These are phyloP conservation scores for fruit fly (Drosophila melanogaster) DNA, from an alignment of 1,140 invertebrate species.

Conservation along the genomic window DNA sequence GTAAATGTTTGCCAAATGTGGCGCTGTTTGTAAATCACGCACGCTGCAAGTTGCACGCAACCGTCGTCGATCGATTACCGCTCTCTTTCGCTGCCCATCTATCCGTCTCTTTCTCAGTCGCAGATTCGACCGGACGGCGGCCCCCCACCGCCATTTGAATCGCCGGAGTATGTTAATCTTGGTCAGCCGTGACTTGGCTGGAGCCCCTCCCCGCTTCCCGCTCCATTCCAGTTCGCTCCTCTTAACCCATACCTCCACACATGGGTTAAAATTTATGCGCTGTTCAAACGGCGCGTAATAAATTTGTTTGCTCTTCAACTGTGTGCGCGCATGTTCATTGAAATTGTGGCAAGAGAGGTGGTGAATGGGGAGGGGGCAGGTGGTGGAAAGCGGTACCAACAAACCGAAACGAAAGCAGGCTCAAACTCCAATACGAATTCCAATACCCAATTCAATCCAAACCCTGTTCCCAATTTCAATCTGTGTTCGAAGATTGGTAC, in stretches of 20 bases:
- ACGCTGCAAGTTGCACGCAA: slow-evolving; percentile 67
- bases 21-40: slow-evolving; percentile 82
- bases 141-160: slow-evolving; percentile 42
- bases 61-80: slow-evolving; percentile 65
- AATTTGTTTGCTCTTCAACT: slow-evolving; percentile 83
- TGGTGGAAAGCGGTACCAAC: not conserved
- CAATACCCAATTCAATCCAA: slow-evolving; percentile 24
- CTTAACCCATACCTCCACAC: slow-evolving; percentile 17
- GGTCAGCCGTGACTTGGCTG: slow-evolving; percentile 56
- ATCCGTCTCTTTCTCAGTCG: slow-evolving; percentile 27
- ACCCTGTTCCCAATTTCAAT: slow-evolving; percentile 36
- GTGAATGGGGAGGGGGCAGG: not conserved
- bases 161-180: slow-evolving; percentile 75
- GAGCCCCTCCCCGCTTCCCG: slow-evolving; percentile 8
- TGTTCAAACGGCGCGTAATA: slow-evolving; percentile 83
- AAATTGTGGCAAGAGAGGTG: slow-evolving; percentile 50
- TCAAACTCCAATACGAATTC: slow-evolving; percentile 28
- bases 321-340: slow-evolving; percentile 79
- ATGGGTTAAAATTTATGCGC: slow-evolving; percentile 75
- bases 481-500: slow-evolving; percentile 21
- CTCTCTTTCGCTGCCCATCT: slow-evolving; percentile 12
- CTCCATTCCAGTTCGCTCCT: not conserved
- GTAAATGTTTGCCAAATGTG: slow-evolving; percentile 80
- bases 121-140: slow-evolving; percentile 30
- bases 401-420: slow-evolving; percentile 17